Conservation (phyloP, 2,888 invertebrate genomes). For the Cyrtodaria siliqua region DNA sequence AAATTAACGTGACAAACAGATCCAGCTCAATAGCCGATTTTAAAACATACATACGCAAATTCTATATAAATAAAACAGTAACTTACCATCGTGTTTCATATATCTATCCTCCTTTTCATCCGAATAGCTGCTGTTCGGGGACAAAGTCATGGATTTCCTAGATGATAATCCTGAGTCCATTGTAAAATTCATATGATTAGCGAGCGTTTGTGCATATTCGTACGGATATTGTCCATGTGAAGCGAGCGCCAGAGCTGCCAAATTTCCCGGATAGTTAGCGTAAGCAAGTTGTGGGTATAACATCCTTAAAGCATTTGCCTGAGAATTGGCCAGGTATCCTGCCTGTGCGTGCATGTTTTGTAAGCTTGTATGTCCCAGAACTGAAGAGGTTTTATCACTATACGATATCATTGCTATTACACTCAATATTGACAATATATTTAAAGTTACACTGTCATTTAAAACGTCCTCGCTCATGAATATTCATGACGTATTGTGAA, state of each 20-base stretch:
- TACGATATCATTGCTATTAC: slow-evolving; percentile 50
- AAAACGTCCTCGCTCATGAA: slow-evolving; percentile 52
- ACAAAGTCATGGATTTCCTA: slow-evolving; percentile 54
- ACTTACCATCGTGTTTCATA: slow-evolving; percentile 55
- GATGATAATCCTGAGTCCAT: slow-evolving; percentile 45
- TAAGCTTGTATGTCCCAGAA: slow-evolving; percentile 43
- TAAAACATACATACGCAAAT: too few relatives aligned
- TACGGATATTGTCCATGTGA: slow-evolving; percentile 61
- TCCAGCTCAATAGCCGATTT: too few relatives aligned
- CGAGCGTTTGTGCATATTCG: slow-evolving; percentile 62
- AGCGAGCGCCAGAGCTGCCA: slow-evolving; percentile 61
- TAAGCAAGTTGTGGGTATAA: slow-evolving; percentile 61
- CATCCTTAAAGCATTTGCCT: slow-evolving; percentile 60
- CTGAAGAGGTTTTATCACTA: slow-evolving; percentile 47
- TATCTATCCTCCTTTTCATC: slow-evolving; percentile 61
- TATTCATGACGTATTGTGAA: slow-evolving; percentile 49
- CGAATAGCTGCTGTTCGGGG: slow-evolving; percentile 61
- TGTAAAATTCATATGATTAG: slow-evolving; percentile 56
- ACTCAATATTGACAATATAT: slow-evolving; percentile 41
- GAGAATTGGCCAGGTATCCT: slow-evolving; percentile 52
- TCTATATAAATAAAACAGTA: too few relatives aligned
- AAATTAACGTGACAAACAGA: too few relatives aligned
- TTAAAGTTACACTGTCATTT: slow-evolving; percentile 58
- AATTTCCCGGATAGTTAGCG: slow-evolving; percentile 56
- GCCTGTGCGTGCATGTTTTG: slow-evolving; percentile 49